A percentile compares a stretch with the other conserved stretches of the same genome.
phyloP scores from a whole-genome alignment of 2,797 vertebrate species.

The Chanos chanos region DNA sequence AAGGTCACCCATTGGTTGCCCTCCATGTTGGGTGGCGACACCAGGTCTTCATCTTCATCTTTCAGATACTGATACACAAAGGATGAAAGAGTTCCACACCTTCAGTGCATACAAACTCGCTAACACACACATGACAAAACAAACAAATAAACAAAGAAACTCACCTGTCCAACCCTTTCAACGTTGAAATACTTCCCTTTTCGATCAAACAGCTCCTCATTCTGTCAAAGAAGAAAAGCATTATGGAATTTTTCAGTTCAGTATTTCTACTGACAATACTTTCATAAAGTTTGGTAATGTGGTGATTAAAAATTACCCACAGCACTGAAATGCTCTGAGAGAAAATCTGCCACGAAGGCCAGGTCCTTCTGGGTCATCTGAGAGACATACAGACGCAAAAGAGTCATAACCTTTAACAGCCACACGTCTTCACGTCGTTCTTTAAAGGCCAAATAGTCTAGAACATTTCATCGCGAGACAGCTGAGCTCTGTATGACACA shows the following conservation, averaged over 20 bases:
- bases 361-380: conserved; percentile 99
- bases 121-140: neutral
- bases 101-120: neutral
- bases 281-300: neutral
- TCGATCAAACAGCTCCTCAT: conserved; percentile 92
- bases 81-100: neutral
- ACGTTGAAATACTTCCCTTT: conserved; percentile 99
- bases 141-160: neutral
- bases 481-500: neutral
- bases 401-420: neutral
- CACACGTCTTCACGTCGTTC: neutral
- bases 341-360: conserved; percentile 95
- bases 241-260: neutral
- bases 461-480: neutral
- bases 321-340: conserved; percentile 97
- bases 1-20: conserved; percentile 97
- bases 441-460: neutral
- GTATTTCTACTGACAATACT: neutral
- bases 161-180: conserved; percentile 95
- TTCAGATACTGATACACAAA: conserved; percentile 83
- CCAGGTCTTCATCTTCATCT: conserved; percentile 95
- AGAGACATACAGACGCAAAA: conserved; percentile 15
- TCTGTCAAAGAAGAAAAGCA: conserved; percentile 63
- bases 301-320: conserved; percentile 59
- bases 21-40: conserved; percentile 90